A percentile compares a stretch with the other conserved stretches of the same genome.
Conservation (phyloP, 1,140 invertebrate genomes). For the Rhopalosiphum maidis region DNA sequence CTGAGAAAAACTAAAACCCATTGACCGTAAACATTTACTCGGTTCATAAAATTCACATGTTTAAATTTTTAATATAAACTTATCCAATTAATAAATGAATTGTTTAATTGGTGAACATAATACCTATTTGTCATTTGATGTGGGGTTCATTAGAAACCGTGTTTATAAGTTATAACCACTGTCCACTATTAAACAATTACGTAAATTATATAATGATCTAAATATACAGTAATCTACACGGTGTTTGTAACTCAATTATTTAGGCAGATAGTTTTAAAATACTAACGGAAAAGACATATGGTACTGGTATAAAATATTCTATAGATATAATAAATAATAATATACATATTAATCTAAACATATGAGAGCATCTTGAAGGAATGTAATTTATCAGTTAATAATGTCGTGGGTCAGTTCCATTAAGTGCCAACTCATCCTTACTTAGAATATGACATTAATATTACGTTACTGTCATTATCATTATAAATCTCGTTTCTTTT, state of each 20-base stretch:
- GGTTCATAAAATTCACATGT: neutral
- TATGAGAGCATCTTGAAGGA: neutral
- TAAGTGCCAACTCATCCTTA: conserved; percentile 5
- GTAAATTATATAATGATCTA: neutral
- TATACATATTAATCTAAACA: neutral
- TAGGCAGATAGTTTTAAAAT: neutral
- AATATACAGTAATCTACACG: neutral
- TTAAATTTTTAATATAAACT: neutral
- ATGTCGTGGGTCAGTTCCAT: neutral
- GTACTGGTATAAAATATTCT: neutral
- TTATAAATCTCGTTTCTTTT: neutral
- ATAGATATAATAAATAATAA: neutral
- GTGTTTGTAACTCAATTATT: neutral
- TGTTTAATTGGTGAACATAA: neutral
- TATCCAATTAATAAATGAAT: conserved; percentile 9
- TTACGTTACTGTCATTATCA: neutral
- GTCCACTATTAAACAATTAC: conserved; percentile 2
- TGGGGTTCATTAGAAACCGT: conserved; percentile 15
- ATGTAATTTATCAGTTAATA: conserved; percentile 15
- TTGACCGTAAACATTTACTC: neutral
- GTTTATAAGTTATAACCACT: neutral
- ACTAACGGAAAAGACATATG: neutral
- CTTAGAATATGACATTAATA: neutral
- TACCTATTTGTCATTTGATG: neutral
- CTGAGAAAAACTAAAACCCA: neutral